Percentiles rank a stretch among this genome's conserved stretches.
Evolutionary conservation across 2,113 vertebrate species (phyloP).

Genomic region (Daboia siamensis): DNA sequence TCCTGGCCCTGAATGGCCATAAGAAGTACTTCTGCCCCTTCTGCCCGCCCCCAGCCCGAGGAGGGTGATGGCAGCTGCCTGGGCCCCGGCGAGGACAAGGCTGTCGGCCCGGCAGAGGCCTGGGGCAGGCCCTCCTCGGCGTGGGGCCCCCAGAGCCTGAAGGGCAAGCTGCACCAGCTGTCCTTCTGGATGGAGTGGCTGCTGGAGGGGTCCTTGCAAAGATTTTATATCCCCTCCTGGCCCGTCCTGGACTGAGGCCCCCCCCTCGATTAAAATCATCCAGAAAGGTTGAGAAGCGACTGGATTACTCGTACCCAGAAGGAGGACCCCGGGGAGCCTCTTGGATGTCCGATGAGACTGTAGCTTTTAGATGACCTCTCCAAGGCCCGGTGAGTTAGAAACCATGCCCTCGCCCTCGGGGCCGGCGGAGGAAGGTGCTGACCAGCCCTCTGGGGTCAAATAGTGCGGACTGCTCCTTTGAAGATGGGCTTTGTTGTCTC

Average conservation of each 20-base stretch:
- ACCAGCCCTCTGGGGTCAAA: not conserved
- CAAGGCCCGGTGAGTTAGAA: conserved; percentile 41
- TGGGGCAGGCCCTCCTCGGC: conserved; percentile 71
- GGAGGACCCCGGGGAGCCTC: conserved; percentile 40
- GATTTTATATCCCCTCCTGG: conserved; percentile 92
- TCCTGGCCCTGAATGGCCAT: conserved; percentile 93
- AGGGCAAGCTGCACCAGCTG: conserved; percentile 88
- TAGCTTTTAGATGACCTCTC: conserved; percentile 62
- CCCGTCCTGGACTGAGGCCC: conserved; percentile 80
- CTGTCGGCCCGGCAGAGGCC: conserved; percentile 69
- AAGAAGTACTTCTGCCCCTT: conserved; percentile 98
- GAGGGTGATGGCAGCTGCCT: conserved; percentile 66
- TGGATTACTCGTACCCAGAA: conserved; percentile 53
- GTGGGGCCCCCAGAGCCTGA: conserved; percentile 74
- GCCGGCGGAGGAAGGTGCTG: not conserved
- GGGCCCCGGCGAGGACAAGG: conserved; percentile 72
- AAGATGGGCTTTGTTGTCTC: too few species aligned
- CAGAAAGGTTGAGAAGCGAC: conserved; percentile 34
- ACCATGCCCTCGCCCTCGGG: conserved; percentile 16
- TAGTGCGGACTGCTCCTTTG: not conserved
- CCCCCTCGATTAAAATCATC: conserved; percentile 11
- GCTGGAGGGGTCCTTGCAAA: conserved; percentile 90
- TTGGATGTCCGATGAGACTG: conserved; percentile 37
- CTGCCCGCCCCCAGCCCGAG: conserved; percentile 82
- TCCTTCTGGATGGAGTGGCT: conserved; percentile 96